phyloP scores from a whole-genome alignment of 2,797 vertebrate genomes.

The Lagocephalus sceleratus region DNA sequence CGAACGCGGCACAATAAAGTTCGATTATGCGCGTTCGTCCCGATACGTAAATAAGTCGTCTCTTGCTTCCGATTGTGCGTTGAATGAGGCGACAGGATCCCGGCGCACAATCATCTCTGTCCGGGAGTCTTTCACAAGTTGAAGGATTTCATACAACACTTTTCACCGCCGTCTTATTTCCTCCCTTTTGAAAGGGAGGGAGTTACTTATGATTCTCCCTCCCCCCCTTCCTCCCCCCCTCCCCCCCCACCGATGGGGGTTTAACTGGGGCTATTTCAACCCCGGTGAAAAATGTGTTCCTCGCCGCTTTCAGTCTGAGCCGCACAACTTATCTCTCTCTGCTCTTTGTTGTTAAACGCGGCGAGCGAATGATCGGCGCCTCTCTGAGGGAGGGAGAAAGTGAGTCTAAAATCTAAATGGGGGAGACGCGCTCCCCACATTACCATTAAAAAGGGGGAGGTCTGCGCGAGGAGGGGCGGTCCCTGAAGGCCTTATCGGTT shows the following conservation, averaged over 20 bases:
- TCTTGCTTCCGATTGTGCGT: conserved; percentile 55
- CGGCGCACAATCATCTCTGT: conserved; percentile 60
- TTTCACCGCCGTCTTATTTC: conserved; percentile 62
- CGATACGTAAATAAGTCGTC: conserved; percentile 62
- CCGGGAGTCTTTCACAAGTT: conserved; percentile 65
- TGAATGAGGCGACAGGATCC: conserved; percentile 67
- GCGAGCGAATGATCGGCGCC: conserved; percentile 57
- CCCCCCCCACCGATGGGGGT: conserved; percentile 27
- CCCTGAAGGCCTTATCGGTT: conserved; percentile 69
- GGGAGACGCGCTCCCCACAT: conserved; percentile 54
- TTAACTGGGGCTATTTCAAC: conserved; percentile 69
- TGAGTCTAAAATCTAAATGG: conserved; percentile 64
- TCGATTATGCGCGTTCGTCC: conserved; percentile 65
- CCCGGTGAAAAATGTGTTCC: conserved; percentile 61
- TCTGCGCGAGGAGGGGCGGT: conserved; percentile 39
- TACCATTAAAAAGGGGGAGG: conserved; percentile 64
- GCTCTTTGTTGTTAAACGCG: conserved; percentile 66
- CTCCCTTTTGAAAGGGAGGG: conserved; percentile 53
- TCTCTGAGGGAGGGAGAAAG: conserved; percentile 56
- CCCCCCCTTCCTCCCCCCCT: background rate
- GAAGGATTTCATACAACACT: conserved; percentile 67
- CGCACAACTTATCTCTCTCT: conserved; percentile 69
- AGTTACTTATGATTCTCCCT: conserved; percentile 47
- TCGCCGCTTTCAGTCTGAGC: conserved; percentile 67
- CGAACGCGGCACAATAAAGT: conserved; percentile 51